A percentile compares a stretch with the other conserved stretches of the same genome.
Evolutionary conservation across 2,797 vertebrate species (phyloP).

Genomic region (Artibeus jamaicensis): DNA sequence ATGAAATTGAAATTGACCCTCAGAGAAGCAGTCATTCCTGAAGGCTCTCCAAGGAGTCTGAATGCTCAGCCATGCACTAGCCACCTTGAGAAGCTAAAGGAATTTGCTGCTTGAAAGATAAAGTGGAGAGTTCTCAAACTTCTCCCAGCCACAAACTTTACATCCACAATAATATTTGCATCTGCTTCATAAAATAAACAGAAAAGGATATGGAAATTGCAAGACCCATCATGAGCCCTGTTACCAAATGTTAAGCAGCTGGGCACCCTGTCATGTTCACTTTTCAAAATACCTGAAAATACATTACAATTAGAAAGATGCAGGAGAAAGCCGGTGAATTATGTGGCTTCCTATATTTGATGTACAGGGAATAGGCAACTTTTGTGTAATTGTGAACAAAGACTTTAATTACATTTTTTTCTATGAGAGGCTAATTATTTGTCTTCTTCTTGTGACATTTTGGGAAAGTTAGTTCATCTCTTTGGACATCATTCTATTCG

Average conservation of each 20-base stretch:
- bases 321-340: background rate
- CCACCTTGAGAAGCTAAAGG: background rate
- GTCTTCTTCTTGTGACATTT: background rate
- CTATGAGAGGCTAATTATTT: background rate
- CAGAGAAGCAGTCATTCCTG: background rate
- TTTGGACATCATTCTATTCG: background rate
- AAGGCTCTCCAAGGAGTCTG: background rate
- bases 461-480: background rate
- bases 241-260: background rate
- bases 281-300: background rate
- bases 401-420: background rate
- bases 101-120: background rate
- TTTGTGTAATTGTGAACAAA: background rate
- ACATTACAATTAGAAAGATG: background rate
- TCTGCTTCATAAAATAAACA: slow-evolving; percentile 1
- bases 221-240: background rate
- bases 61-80: background rate
- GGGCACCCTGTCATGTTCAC: background rate
- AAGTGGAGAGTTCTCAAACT: background rate
- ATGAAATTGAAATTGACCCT: slow-evolving; percentile 42
- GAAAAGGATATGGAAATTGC: background rate
- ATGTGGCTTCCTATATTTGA: background rate
- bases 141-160: background rate
- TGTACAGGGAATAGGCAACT: background rate
- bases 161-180: background rate